Percentiles rank a stretch among this genome's conserved stretches.
These are phyloP conservation scores for Pachyseris speciosa DNA, from an alignment of 64 coral and sea anemone species.

Conservation along the genomic window DNA sequence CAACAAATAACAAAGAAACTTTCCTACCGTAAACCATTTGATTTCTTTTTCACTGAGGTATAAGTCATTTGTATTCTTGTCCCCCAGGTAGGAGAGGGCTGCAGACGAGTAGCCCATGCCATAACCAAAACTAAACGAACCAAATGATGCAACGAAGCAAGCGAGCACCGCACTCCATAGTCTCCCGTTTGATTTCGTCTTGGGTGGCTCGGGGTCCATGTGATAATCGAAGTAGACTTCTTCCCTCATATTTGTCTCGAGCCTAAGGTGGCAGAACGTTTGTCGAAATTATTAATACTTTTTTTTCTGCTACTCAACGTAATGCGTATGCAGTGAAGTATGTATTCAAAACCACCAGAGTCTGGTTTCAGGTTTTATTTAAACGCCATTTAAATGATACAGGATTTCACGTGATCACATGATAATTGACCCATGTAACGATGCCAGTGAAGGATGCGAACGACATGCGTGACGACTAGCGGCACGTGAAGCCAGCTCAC, in stretches of 20 bases:
- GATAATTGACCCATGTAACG: background rate
- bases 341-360: background rate
- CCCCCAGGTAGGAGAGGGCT: conserved; percentile 64
- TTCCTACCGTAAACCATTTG: conserved; percentile 94
- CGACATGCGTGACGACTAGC: background rate
- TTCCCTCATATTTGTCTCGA: background rate
- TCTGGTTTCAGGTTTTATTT: background rate
- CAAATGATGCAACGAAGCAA: conserved; percentile 73
- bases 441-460: background rate
- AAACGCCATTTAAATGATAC: background rate
- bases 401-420: background rate
- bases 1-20: background rate
- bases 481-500: no score
- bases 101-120: conserved; percentile 85
- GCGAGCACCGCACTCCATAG: conserved; percentile 73
- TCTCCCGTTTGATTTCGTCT: conserved; percentile 26
- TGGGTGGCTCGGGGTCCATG: background rate
- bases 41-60: conserved; percentile 50
- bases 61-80: conserved; percentile 49
- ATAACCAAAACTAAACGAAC: conserved; percentile 80
- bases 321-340: background rate
- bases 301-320: background rate
- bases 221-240: background rate
- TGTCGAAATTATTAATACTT: background rate
- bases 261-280: background rate